A percentile compares a stretch with the other conserved stretches of the same genome.
Conservation (phyloP, 1,140 invertebrate species). For the Araneus ventricosus region DNA sequence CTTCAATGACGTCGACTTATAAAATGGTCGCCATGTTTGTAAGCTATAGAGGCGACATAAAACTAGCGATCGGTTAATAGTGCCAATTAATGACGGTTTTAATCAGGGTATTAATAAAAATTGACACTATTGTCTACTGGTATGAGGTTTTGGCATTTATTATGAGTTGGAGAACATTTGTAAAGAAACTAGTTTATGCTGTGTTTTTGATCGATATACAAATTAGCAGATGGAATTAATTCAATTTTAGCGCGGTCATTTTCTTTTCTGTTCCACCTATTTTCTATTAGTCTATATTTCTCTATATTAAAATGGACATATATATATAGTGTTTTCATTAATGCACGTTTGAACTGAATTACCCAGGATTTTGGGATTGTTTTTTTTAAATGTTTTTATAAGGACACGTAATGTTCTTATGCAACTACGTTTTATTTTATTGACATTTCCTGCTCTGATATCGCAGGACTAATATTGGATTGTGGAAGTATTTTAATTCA, state of each 20-base stretch:
- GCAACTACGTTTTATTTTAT: background rate
- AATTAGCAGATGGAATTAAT: background rate
- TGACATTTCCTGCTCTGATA: background rate
- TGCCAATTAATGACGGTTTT: background rate
- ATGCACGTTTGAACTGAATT: background rate
- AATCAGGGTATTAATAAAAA: background rate
- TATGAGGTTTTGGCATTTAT: background rate
- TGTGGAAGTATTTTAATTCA: too few species aligned
- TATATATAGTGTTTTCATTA: background rate
- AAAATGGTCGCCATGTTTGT: slow-evolving; percentile 72
- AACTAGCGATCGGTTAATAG: slow-evolving; percentile 26
- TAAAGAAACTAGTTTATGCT: background rate
- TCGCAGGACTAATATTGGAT: too few species aligned
- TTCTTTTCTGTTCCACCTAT: background rate
- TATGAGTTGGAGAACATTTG: background rate
- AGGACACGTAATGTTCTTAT: background rate
- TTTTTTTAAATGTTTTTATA: background rate
- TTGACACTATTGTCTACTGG: background rate
- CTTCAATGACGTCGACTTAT: slow-evolving; percentile 67
- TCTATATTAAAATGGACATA: background rate
- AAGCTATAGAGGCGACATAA: slow-evolving; percentile 10
- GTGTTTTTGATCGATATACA: background rate
- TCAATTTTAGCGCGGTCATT: background rate
- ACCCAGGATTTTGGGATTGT: background rate
- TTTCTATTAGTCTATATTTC: background rate